Percentiles rank a stretch among this genome's conserved stretches.
phyloP scores from a whole-genome alignment of 2,113 vertebrate genomes.

The Oreochromis tanganicae region DNA sequence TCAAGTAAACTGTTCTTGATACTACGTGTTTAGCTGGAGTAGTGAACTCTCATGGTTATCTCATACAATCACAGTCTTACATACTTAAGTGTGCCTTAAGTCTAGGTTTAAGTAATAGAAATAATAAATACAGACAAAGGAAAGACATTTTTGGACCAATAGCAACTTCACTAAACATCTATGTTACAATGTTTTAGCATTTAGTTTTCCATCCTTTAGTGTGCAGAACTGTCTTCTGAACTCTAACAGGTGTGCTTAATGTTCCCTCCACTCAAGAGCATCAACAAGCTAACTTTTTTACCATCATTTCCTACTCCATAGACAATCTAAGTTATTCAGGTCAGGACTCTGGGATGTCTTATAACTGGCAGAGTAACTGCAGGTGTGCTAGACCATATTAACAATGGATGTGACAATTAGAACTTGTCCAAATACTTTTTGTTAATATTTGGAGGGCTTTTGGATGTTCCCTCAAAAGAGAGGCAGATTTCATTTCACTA shows the following conservation, averaged over 20 bases:
- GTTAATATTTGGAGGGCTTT: background rate
- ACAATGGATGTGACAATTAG: background rate
- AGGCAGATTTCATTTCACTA: background rate
- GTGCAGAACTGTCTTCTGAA: too few relatives aligned
- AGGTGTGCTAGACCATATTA: background rate
- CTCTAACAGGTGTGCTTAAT: background rate
- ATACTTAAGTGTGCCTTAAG: too few relatives aligned
- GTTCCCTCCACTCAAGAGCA: background rate
- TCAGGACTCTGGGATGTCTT: background rate
- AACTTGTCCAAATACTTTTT: background rate
- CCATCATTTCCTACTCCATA: background rate
- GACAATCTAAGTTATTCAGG: background rate
- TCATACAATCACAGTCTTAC: too few relatives aligned
- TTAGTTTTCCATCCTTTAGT: too few relatives aligned
- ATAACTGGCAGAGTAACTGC: background rate
- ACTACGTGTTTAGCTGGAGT: too few relatives aligned
- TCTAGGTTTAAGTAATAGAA: too few relatives aligned
- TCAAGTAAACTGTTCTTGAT: too few relatives aligned
- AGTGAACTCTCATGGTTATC: too few relatives aligned
- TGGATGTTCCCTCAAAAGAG: background rate
- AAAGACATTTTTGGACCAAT: too few relatives aligned
- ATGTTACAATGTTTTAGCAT: too few relatives aligned
- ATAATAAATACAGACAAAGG: too few relatives aligned
- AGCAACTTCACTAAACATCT: too few relatives aligned
- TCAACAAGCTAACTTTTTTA: background rate